Percentiles rank a stretch among this genome's conserved stretches.
Conservation (phyloP, 2,113 vertebrate genomes). For the Neopipo cinnamomea region DNA sequence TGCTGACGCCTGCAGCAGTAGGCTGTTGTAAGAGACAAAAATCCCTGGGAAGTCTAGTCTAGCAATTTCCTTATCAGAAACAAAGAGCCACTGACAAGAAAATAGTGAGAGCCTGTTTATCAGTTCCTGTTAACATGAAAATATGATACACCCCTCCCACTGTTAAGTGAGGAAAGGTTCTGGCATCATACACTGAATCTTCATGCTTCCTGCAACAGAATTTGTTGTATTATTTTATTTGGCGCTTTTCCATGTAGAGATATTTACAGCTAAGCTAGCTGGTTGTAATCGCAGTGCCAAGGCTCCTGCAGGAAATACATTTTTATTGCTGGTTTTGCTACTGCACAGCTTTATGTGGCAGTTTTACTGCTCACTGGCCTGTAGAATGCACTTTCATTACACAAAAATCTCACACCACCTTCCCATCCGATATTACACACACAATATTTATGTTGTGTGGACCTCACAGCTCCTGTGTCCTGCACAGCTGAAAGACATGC, state of each 20-base stretch:
- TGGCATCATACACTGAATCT: background rate
- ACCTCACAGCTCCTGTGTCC: background rate
- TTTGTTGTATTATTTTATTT: background rate
- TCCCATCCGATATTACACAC: background rate
- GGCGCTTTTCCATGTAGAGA: background rate
- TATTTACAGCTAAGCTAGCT: slow-evolving; percentile 15
- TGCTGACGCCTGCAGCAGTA: background rate
- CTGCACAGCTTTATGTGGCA: background rate
- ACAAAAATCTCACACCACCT: background rate
- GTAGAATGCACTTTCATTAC: background rate
- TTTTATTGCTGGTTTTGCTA: background rate
- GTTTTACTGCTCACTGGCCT: background rate
- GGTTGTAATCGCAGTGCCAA: background rate
- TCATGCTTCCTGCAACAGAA: background rate
- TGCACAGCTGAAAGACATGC: background rate
- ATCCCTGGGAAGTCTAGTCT: background rate
- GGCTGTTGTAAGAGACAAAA: background rate
- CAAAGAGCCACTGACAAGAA: slow-evolving; percentile 9
- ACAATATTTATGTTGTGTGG: background rate
- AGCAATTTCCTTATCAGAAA: background rate
- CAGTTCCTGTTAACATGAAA: slow-evolving; percentile 13
- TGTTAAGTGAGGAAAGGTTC: background rate
- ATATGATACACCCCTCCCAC: background rate
- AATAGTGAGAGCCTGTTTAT: slow-evolving; percentile 1
- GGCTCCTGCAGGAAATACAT: background rate